These are phyloP conservation scores for Eupleurogrammus muticus DNA, from an alignment of 2,797 vertebrate species.

Conservation along the genomic window DNA sequence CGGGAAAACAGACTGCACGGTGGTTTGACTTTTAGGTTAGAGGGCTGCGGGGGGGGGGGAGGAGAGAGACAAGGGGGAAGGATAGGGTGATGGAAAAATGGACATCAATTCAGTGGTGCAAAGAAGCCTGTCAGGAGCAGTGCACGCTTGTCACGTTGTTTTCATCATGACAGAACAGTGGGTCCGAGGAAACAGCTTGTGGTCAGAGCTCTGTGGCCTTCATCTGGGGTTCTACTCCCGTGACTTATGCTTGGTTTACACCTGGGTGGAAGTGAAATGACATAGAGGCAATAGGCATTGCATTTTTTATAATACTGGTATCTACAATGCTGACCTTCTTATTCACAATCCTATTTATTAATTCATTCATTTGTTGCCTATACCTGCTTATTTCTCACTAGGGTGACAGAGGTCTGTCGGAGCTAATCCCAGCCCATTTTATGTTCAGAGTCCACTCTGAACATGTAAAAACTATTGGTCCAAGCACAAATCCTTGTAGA, in stretches of 20 bases:
- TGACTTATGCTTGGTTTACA: conserved; percentile 7
- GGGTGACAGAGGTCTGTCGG: no score
- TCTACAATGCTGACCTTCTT: neutral
- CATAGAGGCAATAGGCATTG: neutral
- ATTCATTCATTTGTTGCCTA: no score
- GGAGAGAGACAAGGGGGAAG: neutral
- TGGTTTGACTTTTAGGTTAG: conserved; percentile 1
- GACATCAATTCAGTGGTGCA: neutral
- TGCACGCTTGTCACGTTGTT: neutral
- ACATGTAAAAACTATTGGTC: no score
- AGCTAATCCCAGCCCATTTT: no score
- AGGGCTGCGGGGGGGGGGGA: neutral
- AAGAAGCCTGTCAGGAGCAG: neutral
- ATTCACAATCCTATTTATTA: no score
- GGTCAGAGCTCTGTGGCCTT: neutral
- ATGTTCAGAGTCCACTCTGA: no score
- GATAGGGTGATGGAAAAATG: neutral
- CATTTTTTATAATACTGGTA: neutral
- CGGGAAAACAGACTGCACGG: neutral
- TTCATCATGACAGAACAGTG: neutral
- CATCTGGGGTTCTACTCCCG: neutral
- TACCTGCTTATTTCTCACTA: no score
- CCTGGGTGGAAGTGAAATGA: neutral
- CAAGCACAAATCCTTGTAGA: no score
- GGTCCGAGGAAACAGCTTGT: neutral